phyloP scores from a whole-genome alignment of 2,797 vertebrate genomes.

The Chiroxiphia lanceolata region DNA sequence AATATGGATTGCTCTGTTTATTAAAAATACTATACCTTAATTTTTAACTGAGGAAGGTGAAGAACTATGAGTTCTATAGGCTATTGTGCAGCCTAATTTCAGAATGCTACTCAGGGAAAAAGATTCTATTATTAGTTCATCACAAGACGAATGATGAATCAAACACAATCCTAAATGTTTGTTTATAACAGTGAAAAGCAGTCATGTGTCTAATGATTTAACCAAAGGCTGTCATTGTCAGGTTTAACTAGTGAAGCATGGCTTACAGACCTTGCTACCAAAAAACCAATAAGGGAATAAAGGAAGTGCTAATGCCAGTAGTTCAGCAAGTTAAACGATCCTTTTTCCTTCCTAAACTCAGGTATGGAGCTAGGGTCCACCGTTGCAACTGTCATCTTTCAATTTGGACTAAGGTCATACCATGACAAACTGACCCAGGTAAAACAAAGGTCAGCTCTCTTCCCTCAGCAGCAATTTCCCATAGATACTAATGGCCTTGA shows the following conservation, averaged over 20 bases:
- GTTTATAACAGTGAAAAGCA: slow-evolving; percentile 33
- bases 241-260: slow-evolving; percentile 11
- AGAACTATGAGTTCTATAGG: not conserved
- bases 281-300: not conserved
- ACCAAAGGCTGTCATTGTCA: slow-evolving; percentile 2
- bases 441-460: not conserved
- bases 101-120: slow-evolving; percentile 14
- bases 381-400: not conserved
- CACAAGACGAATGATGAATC: slow-evolving; percentile 61
- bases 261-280: not conserved
- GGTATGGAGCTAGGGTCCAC: not conserved
- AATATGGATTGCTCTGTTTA: not conserved
- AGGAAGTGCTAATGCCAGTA: not conserved
- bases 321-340: not conserved
- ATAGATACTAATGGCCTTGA: not conserved
- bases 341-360: slow-evolving; percentile 10
- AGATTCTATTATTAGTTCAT: slow-evolving; percentile 57
- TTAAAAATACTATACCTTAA: not conserved
- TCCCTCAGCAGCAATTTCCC: not conserved
- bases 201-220: slow-evolving; percentile 37
- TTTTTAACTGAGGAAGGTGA: not conserved
- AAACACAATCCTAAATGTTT: slow-evolving; percentile 32
- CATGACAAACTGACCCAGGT: not conserved
- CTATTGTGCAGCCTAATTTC: slow-evolving; percentile 43
- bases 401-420: not conserved